These are phyloP conservation scores for Oreocharis arfaki DNA, from an alignment of 2,113 vertebrate species.

Conservation along the genomic window DNA sequence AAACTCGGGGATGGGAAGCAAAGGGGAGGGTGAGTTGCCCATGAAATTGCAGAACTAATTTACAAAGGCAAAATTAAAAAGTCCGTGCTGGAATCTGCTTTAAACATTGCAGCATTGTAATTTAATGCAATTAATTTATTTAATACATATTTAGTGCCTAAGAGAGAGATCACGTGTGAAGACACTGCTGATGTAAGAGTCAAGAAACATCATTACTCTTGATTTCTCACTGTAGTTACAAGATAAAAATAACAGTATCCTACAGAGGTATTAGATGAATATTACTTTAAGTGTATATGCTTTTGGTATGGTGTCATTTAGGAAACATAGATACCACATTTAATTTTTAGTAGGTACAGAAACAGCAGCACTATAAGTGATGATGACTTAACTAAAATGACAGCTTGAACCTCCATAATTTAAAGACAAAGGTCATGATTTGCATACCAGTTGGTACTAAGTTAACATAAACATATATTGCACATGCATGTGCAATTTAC, in stretches of 20 bases:
- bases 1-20: background rate
- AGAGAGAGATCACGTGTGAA: background rate
- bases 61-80: background rate
- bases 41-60: background rate
- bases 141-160: background rate
- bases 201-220: background rate
- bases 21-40: background rate
- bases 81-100: background rate
- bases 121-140: background rate
- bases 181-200: background rate
- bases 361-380: background rate
- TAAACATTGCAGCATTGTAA: background rate
- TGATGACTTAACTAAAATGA: background rate
- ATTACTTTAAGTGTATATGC: background rate
- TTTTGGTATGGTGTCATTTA: background rate
- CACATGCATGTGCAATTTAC: background rate
- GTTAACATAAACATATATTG: background rate
- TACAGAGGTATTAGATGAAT: background rate
- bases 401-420: background rate
- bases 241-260: background rate
- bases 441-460: background rate
- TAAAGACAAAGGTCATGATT: background rate
- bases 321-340: background rate
- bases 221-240: background rate
- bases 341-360: background rate